Evolutionary conservation across 2,888 invertebrate genomes (phyloP).

Genomic region (Petrolisthes manimaculis): DNA sequence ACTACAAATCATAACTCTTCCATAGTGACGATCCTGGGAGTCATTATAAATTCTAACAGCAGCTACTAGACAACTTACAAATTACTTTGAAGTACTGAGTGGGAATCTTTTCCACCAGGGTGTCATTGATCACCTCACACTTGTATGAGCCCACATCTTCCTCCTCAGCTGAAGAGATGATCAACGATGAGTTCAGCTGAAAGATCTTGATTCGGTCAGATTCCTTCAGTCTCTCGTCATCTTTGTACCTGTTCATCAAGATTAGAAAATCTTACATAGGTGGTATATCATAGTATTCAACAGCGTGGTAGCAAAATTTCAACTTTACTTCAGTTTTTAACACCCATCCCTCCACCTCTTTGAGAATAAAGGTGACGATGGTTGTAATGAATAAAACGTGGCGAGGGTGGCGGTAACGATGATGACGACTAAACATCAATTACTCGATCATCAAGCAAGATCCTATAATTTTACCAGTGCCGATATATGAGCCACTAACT

Average conservation of each 20-base stretch:
- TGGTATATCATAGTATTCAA: too few relatives aligned
- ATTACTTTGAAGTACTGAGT: slow-evolving; percentile 28
- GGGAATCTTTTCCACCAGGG: slow-evolving; percentile 20
- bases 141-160: slow-evolving; percentile 46
- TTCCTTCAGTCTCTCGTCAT: slow-evolving; percentile 10
- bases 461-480: background rate
- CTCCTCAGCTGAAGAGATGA: slow-evolving; percentile 17
- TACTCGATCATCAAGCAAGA: too few relatives aligned
- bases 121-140: slow-evolving; percentile 37
- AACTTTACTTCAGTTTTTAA: too few relatives aligned
- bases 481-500: background rate
- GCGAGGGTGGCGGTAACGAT: too few relatives aligned
- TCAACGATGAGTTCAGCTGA: slow-evolving; percentile 37
- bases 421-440: too few relatives aligned
- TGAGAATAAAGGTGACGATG: too few relatives aligned
- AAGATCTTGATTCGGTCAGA: slow-evolving; percentile 46
- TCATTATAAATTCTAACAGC: background rate
- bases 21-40: background rate
- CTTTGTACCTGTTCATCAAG: slow-evolving; percentile 49
- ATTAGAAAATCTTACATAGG: too few relatives aligned
- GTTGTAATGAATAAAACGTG: too few relatives aligned
- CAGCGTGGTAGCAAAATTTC: too few relatives aligned
- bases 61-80: slow-evolving; percentile 31
- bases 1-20: background rate
- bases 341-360: too few relatives aligned